Evolutionary conservation across 1,140 invertebrate genomes (phyloP).

Genomic region (Chionoecetes opilio): DNA sequence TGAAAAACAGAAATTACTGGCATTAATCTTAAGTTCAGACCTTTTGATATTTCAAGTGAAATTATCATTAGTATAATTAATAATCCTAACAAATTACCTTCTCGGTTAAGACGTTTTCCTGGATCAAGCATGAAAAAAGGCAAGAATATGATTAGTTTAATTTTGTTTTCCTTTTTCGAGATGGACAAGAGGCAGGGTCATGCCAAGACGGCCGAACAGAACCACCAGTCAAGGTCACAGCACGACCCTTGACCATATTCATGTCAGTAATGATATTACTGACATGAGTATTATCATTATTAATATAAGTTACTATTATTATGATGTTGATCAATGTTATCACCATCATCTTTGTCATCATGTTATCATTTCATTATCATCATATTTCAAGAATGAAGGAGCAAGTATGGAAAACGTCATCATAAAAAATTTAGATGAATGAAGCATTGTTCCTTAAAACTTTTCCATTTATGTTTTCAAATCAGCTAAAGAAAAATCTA

Average conservation of each 20-base stretch:
- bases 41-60: too few species aligned
- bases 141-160: constrained; percentile 76
- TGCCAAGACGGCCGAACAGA: constrained; percentile 40
- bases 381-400: too few species aligned
- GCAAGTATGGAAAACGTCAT: not conserved
- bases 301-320: too few species aligned
- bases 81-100: constrained; percentile 77
- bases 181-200: constrained; percentile 70
- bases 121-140: constrained; percentile 79
- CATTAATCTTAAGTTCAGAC: too few species aligned
- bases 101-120: constrained; percentile 80
- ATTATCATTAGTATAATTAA: constrained; percentile 76
- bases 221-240: constrained; percentile 47
- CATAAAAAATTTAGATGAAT: not conserved
- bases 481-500: constrained; percentile 1
- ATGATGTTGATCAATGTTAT: not conserved
- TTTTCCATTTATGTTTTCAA: not conserved
- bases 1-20: too few species aligned
- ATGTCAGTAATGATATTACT: not conserved
- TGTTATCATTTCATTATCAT: constrained; percentile 5
- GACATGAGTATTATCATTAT: too few species aligned
- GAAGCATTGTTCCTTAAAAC: not conserved
- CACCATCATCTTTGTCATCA: not conserved
- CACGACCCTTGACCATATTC: constrained; percentile 52
- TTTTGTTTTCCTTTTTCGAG: constrained; percentile 43